Conservation (phyloP, 2,888 invertebrate genomes). For the Erynnis tages region DNA sequence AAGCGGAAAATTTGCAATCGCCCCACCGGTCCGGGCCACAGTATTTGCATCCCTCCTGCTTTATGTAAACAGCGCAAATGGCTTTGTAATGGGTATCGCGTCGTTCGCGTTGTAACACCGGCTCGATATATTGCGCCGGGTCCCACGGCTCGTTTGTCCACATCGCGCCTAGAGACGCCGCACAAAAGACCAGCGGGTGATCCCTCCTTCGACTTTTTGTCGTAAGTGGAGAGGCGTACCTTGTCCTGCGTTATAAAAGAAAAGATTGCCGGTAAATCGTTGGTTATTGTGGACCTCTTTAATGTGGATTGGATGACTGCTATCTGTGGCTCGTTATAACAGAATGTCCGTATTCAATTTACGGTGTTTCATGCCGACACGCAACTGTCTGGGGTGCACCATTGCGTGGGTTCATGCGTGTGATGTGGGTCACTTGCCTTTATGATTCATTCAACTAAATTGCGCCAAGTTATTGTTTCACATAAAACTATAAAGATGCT, state of each 20-base stretch:
- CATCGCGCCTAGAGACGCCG: slow-evolving; percentile 62
- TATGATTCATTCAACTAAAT: slow-evolving; percentile 48
- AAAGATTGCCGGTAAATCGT: slow-evolving; percentile 80
- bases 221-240: slow-evolving; percentile 75
- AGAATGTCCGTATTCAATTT: slow-evolving; percentile 69
- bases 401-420: slow-evolving; percentile 52
- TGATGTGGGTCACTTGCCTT: slow-evolving; percentile 66
- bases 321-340: slow-evolving; percentile 56
- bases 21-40: slow-evolving; percentile 44
- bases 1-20: slow-evolving; percentile 74
- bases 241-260: slow-evolving; percentile 69
- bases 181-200: slow-evolving; percentile 77
- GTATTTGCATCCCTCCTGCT: slow-evolving; percentile 58
- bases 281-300: slow-evolving; percentile 73
- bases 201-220: slow-evolving; percentile 74
- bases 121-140: slow-evolving; percentile 68
- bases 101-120: slow-evolving; percentile 64
- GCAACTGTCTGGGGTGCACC: slow-evolving; percentile 59
- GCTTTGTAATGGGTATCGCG: slow-evolving; percentile 71
- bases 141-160: slow-evolving; percentile 75
- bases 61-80: slow-evolving; percentile 74
- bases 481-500: slow-evolving; percentile 40
- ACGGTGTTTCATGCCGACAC: slow-evolving; percentile 64
- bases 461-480: slow-evolving; percentile 43
- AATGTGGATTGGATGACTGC: slow-evolving; percentile 66